Conservation (phyloP, 2,888 invertebrate species). For the Acleris emargana region DNA sequence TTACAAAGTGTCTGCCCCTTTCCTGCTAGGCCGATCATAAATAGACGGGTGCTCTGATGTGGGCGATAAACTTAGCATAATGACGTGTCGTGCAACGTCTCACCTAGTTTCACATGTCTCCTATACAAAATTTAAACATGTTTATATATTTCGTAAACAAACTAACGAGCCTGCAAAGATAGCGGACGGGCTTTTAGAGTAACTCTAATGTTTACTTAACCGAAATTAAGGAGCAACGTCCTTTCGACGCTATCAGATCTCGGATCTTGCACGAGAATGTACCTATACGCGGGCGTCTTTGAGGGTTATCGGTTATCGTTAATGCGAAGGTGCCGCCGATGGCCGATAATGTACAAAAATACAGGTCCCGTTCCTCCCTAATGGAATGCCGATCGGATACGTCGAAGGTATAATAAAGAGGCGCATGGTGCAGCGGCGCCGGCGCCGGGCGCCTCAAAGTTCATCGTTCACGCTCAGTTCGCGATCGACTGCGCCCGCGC, state of each 20-base stretch:
- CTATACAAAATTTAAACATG: slow-evolving; percentile 1
- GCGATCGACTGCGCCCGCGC: slow-evolving; percentile 62
- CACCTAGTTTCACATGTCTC: slow-evolving; percentile 4
- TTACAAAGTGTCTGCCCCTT: no score
- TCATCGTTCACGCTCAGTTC: slow-evolving; percentile 64
- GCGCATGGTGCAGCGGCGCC: slow-evolving; percentile 44
- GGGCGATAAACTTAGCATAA: slow-evolving; percentile 1
- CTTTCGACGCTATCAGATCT: slow-evolving; percentile 42
- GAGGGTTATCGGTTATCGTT: slow-evolving; percentile 17
- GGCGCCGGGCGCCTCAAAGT: slow-evolving; percentile 63
- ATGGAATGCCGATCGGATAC: slow-evolving; percentile 63
- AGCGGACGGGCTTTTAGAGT: slow-evolving; percentile 28
- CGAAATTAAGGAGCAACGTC: slow-evolving; percentile 68
- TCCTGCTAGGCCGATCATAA: no score
- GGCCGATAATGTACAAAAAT: slow-evolving; percentile 65
- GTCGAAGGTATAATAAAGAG: slow-evolving; percentile 56
- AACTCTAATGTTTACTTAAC: slow-evolving; percentile 61
- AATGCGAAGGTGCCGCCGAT: slow-evolving; percentile 41
- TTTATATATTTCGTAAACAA: slow-evolving; percentile 15
- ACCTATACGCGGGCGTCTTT: slow-evolving; percentile 17
- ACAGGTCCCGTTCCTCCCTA: slow-evolving; percentile 57
- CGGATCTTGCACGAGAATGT: slow-evolving; percentile 29
- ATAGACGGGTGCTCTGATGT: not conserved
- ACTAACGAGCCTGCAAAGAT: slow-evolving; percentile 14
- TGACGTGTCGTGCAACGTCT: not conserved